Conservation (phyloP, 2,888 invertebrate species). For the Thereva nobilitata region DNA sequence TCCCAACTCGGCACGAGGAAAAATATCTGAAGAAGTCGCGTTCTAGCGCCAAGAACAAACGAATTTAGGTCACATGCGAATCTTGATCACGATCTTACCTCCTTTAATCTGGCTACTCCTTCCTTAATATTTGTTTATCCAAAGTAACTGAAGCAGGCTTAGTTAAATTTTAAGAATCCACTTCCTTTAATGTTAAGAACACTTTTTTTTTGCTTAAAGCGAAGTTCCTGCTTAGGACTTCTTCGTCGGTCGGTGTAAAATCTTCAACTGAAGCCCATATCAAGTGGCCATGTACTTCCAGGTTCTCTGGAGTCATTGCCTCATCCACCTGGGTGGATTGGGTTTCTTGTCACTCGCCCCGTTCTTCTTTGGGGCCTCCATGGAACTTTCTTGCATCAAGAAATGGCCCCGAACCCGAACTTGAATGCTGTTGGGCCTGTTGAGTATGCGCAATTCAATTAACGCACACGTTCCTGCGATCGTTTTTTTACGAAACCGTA, state of each 20-base stretch:
- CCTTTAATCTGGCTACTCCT: too few species aligned
- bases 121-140: too few species aligned
- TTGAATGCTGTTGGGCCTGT: neutral
- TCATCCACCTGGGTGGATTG: slow-evolving; percentile 21
- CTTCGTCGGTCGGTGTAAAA: slow-evolving; percentile 13
- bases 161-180: neutral
- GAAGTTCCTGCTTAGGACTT: slow-evolving; percentile 2
- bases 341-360: slow-evolving; percentile 20
- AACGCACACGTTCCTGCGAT: neutral
- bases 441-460: slow-evolving; percentile 8
- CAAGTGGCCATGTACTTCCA: slow-evolving; percentile 23
- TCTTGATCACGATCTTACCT: too few species aligned
- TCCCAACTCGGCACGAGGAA: too few species aligned
- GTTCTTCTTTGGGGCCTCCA: neutral
- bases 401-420: neutral
- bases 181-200: slow-evolving; percentile 2
- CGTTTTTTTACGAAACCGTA: slow-evolving; percentile 21
- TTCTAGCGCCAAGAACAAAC: too few species aligned
- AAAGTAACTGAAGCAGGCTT: too few species aligned
- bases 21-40: too few species aligned
- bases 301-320: slow-evolving; percentile 30
- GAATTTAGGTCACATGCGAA: too few species aligned
- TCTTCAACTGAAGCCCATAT: slow-evolving; percentile 17
- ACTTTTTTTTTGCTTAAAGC: neutral
- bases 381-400: slow-evolving; percentile 19